Evolutionary conservation across 2,888 invertebrate genomes (phyloP).

Genomic region (Sminthurides aquaticus): DNA sequence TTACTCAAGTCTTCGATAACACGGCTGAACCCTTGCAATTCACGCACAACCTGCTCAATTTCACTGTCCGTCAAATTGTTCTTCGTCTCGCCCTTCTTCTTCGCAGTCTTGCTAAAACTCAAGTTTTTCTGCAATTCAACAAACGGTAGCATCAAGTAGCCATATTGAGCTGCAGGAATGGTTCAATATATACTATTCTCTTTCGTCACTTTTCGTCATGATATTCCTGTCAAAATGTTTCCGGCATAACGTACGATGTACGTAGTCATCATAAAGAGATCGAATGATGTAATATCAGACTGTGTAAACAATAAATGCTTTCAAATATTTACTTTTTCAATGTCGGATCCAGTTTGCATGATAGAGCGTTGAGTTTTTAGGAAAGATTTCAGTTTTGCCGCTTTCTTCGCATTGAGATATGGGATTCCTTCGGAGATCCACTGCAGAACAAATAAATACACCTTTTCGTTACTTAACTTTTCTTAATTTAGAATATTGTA

Average conservation of each 20-base stretch:
- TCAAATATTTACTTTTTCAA: conserved; percentile 12
- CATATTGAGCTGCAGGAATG: too few relatives aligned
- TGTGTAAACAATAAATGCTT: too few relatives aligned
- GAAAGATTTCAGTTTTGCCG: conserved; percentile 47
- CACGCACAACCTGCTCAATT: conserved; percentile 51
- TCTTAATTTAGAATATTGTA: not conserved
- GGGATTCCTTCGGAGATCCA: conserved; percentile 61
- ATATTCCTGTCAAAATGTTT: too few relatives aligned
- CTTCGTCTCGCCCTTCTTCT: conserved; percentile 30
- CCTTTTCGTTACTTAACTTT: too few relatives aligned
- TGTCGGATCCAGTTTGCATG: conserved; percentile 8
- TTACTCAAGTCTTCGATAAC: conserved; percentile 57
- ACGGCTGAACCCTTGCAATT: conserved; percentile 58
- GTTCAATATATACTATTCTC: too few relatives aligned
- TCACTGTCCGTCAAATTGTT: conserved; percentile 45
- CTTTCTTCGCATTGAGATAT: conserved; percentile 56
- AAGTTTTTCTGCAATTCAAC: not conserved
- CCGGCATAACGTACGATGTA: too few relatives aligned
- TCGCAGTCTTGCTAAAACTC: not conserved
- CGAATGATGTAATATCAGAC: too few relatives aligned
- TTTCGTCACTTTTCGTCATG: too few relatives aligned
- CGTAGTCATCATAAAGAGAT: too few relatives aligned
- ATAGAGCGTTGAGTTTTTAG: conserved; percentile 46
- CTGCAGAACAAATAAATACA: conserved; percentile 49
- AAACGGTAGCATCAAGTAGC: too few relatives aligned